Percentiles rank a stretch among this genome's conserved stretches.
phyloP scores from a whole-genome alignment of 2,888 invertebrate species.

The Melanargia galathea region DNA sequence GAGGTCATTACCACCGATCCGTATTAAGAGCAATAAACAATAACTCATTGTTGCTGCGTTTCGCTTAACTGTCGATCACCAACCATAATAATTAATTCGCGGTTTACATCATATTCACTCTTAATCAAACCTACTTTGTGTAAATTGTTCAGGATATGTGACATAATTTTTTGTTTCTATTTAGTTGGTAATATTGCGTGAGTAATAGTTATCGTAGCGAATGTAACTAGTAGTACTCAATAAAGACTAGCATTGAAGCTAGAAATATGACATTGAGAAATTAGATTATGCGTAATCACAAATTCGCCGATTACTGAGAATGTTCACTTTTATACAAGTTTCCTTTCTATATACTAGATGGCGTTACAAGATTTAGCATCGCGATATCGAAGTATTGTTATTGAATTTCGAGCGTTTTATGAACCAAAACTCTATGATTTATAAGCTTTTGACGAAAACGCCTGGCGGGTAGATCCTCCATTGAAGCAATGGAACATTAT shows the following conservation, averaged over 20 bases:
- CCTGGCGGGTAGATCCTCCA: too few relatives aligned
- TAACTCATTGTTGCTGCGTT: constrained; percentile 46
- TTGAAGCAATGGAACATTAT: too few relatives aligned
- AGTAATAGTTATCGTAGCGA: too few relatives aligned
- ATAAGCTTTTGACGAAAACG: too few relatives aligned
- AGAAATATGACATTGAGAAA: not conserved
- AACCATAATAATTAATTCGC: constrained; percentile 29
- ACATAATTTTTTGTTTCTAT: not conserved
- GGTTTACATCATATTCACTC: not conserved
- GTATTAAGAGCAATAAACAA: constrained; percentile 40
- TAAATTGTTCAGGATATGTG: not conserved
- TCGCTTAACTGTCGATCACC: constrained; percentile 33
- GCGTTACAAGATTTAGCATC: not conserved
- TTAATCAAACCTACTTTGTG: not conserved
- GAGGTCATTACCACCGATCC: constrained; percentile 41
- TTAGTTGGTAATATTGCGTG: too few relatives aligned
- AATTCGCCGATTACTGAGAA: not conserved
- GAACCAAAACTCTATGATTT: too few relatives aligned
- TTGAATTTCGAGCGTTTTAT: not conserved
- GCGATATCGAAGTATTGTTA: not conserved
- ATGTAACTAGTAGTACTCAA: not conserved
- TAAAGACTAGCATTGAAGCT: not conserved
- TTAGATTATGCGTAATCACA: not conserved
- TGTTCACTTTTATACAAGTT: not conserved
- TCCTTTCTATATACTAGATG: not conserved